Evolutionary conservation across 2,888 invertebrate genomes (phyloP).

Genomic region (Hymenopus coronatus): DNA sequence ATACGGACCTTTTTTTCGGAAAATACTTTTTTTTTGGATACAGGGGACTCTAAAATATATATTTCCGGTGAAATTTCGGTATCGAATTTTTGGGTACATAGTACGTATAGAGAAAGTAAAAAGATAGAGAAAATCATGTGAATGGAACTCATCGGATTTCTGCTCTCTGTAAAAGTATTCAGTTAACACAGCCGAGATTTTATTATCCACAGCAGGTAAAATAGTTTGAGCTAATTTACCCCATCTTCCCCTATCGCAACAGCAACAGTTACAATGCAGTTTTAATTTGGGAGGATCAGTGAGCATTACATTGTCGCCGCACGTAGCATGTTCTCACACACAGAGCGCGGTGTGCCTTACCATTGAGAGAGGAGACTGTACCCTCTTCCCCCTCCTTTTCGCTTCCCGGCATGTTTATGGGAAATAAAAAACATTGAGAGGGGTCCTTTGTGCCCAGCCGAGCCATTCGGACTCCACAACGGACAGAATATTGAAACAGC

Average conservation of each 20-base stretch:
- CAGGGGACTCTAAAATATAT: no score
- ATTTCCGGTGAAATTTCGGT: no score
- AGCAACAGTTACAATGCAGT: not conserved
- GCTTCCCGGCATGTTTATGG: not conserved
- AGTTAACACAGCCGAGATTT: no score
- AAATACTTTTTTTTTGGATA: no score
- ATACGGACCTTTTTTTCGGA: no score
- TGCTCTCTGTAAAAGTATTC: no score
- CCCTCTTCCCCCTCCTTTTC: not conserved
- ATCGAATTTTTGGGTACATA: no score
- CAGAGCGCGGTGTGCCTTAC: not conserved
- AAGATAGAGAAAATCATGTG: no score
- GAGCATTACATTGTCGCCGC: not conserved
- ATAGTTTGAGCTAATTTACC: not conserved
- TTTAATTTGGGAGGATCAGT: not conserved
- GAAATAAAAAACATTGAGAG: not conserved
- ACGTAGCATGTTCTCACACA: not conserved
- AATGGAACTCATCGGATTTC: no score
- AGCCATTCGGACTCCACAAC: not conserved
- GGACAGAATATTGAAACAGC: not conserved
- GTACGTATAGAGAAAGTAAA: no score
- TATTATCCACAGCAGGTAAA: no score
- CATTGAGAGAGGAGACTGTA: not conserved
- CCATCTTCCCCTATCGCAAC: not conserved
- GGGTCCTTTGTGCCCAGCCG: not conserved